These are phyloP conservation scores for Helicoverpa assulta DNA, from an alignment of 2,888 invertebrate species.

Conservation along the genomic window DNA sequence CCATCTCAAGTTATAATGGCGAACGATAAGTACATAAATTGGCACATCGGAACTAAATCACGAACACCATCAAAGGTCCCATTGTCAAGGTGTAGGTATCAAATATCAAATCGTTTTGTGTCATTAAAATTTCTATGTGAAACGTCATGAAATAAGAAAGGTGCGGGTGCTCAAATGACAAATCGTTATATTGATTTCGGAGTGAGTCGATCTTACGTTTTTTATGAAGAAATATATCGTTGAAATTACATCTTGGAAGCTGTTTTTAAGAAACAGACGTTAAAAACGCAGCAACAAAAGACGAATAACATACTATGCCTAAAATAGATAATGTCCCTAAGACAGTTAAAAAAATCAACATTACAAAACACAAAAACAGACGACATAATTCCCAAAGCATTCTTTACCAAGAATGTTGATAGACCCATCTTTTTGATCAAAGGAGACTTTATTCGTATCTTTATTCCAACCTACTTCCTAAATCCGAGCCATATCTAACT, in stretches of 20 bases:
- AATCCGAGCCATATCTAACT: constrained; percentile 24
- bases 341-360: neutral
- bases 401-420: constrained; percentile 6
- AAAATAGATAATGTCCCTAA: too few species aligned
- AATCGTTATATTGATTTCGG: neutral
- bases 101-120: constrained; percentile 25
- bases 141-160: constrained; percentile 34
- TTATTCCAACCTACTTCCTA: constrained; percentile 13
- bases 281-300: neutral
- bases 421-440: constrained; percentile 4
- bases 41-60: constrained; percentile 45
- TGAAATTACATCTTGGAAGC: neutral
- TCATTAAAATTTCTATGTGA: constrained; percentile 15
- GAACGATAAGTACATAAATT: constrained; percentile 47
- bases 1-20: constrained; percentile 23
- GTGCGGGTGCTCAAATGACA: constrained; percentile 20
- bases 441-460: constrained; percentile 6
- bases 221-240: neutral
- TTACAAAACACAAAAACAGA: constrained; percentile 4
- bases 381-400: neutral
- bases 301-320: neutral
- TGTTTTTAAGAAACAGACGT: neutral
- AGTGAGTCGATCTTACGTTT: neutral
- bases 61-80: constrained; percentile 40
- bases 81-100: constrained; percentile 47